Evolutionary conservation across 1,140 invertebrate genomes (phyloP).

Genomic region (Drosophila sp.): DNA sequence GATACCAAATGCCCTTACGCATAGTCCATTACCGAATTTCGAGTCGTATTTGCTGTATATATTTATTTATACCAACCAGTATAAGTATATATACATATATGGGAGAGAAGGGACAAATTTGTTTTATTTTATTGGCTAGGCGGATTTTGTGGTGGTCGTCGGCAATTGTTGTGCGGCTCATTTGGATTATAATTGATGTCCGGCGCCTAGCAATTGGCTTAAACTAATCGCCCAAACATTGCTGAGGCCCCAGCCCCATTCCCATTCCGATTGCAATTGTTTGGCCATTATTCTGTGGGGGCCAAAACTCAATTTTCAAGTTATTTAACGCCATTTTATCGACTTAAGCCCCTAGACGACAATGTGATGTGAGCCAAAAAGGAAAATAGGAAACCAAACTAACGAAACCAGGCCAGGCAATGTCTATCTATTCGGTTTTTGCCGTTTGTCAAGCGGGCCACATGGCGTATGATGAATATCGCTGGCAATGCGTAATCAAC

Average conservation of each 20-base stretch:
- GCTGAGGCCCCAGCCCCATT: not conserved
- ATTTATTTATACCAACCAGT: no score
- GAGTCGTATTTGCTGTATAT: not conserved
- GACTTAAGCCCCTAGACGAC: slow-evolving; percentile 10
- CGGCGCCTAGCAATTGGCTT: slow-evolving; percentile 48
- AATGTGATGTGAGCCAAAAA: not conserved
- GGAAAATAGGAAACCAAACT: not conserved
- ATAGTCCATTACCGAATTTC: slow-evolving; percentile 3
- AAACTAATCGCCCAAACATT: slow-evolving; percentile 56
- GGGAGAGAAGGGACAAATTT: slow-evolving; percentile 46
- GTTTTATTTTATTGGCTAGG: slow-evolving; percentile 73
- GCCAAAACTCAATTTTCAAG: slow-evolving; percentile 68
- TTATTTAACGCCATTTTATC: slow-evolving; percentile 62
- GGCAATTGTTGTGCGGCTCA: slow-evolving; percentile 69
- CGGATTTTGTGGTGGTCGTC: slow-evolving; percentile 52
- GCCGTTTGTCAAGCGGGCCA: slow-evolving; percentile 24
- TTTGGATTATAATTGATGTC: slow-evolving; percentile 80
- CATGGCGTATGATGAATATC: slow-evolving; percentile 74
- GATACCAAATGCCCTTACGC: slow-evolving; percentile 21
- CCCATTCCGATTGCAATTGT: slow-evolving; percentile 20
- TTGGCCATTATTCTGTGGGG: slow-evolving; percentile 56
- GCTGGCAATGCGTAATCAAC: slow-evolving; percentile 69
- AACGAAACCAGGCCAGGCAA: not conserved
- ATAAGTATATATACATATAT: not conserved
- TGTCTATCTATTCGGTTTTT: not conserved